These are phyloP conservation scores for Lagocephalus sceleratus DNA, from an alignment of 2,797 vertebrate species.

Conservation along the genomic window DNA sequence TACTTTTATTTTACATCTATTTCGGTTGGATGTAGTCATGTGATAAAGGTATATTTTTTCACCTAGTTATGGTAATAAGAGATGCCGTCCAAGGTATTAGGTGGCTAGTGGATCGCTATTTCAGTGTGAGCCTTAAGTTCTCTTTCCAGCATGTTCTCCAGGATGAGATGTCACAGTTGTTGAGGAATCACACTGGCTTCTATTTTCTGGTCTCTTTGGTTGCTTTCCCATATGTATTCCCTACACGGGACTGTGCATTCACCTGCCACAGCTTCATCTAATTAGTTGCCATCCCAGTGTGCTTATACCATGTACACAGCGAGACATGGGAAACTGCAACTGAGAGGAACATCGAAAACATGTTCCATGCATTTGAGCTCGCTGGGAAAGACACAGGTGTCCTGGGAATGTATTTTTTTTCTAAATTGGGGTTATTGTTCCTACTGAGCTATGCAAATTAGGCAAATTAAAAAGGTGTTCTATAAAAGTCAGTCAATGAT, in stretches of 20 bases:
- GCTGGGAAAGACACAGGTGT: constrained; percentile 2
- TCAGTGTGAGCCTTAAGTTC: constrained; percentile 5
- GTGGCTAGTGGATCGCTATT: constrained; percentile 13
- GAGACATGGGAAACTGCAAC: constrained; percentile 26
- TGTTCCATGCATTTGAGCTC: constrained; percentile 4
- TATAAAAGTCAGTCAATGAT: neutral
- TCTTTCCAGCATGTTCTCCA: constrained; percentile 7
- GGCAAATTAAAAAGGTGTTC: neutral
- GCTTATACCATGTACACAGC: constrained; percentile 33
- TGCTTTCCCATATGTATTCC: constrained; percentile 14
- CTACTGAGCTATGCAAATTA: neutral
- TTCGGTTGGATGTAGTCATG: too few species aligned
- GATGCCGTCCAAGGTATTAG: neutral
- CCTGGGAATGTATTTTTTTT: constrained; percentile 5
- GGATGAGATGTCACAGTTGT: constrained; percentile 24
- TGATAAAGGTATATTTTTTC: neutral
- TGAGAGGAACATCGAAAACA: constrained; percentile 22
- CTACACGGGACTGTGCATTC: constrained; percentile 29
- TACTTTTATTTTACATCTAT: too few species aligned
- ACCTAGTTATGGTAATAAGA: neutral
- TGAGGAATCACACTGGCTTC: constrained; percentile 16
- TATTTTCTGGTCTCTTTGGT: constrained; percentile 23
- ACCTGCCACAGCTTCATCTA: constrained; percentile 38
- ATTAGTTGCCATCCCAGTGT: constrained; percentile 35
- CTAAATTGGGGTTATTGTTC: neutral